These are phyloP conservation scores for Helobdella robusta DNA, from an alignment of 2,888 invertebrate genomes.

Conservation along the genomic window DNA sequence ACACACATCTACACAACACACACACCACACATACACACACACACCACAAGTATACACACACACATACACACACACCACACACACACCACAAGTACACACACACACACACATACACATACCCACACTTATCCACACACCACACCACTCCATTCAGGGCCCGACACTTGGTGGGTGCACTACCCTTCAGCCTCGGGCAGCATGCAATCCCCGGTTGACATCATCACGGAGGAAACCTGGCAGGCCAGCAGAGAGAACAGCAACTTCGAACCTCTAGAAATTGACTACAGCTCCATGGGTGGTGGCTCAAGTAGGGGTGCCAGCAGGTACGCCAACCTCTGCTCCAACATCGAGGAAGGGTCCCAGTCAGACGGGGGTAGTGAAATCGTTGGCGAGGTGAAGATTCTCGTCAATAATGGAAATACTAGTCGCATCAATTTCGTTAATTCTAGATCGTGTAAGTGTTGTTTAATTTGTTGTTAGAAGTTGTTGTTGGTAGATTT, in stretches of 20 bases:
- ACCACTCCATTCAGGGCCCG: slow-evolving; percentile 17
- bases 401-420: slow-evolving; percentile 28
- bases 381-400: slow-evolving; percentile 23
- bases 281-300: slow-evolving; percentile 23
- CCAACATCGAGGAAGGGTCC: slow-evolving; percentile 16
- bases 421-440: slow-evolving; percentile 27
- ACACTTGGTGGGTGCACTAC: slow-evolving; percentile 29
- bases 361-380: slow-evolving; percentile 13
- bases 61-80: no score
- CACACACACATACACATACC: no score
- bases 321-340: slow-evolving; percentile 12
- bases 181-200: slow-evolving; percentile 28
- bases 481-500: neutral
- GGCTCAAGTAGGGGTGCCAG: slow-evolving; percentile 3
- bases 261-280: slow-evolving; percentile 8
- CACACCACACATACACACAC: no score
- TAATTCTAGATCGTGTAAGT: slow-evolving; percentile 28
- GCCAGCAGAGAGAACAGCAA: slow-evolving; percentile 23
- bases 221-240: slow-evolving; percentile 24
- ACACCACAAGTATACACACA: no score
- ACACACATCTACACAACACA: no score
- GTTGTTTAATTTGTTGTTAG: neutral
- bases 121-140: no score
- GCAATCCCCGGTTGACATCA: slow-evolving; percentile 28
- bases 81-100: no score